phyloP scores from a whole-genome alignment of 1,140 invertebrate species.

The Mya arenaria region DNA sequence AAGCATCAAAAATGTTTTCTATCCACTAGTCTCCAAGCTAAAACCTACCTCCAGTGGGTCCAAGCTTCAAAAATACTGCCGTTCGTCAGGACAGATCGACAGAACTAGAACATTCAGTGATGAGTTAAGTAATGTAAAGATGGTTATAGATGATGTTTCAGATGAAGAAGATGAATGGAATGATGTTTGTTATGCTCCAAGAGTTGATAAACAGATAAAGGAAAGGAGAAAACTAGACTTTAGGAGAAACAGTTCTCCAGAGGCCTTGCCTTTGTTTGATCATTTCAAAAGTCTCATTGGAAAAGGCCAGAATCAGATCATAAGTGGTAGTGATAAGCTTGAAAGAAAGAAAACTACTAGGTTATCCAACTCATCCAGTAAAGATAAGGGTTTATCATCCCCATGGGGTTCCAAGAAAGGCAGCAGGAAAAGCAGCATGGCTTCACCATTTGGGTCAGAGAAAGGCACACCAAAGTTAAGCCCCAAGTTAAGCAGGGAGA shows the following conservation, averaged over 20 bases:
- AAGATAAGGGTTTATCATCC: background rate
- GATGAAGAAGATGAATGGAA: background rate
- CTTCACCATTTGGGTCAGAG: background rate
- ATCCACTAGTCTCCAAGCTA: background rate
- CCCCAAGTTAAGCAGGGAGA: no score
- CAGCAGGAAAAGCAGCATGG: background rate
- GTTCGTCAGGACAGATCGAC: no score
- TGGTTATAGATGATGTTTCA: no score
- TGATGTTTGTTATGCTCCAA: slow-evolving; percentile 20
- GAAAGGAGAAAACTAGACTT: background rate
- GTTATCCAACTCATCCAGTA: no score
- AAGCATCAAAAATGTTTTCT: background rate
- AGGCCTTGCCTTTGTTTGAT: background rate
- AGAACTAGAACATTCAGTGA: no score
- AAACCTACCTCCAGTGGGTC: no score
- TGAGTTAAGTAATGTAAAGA: no score
- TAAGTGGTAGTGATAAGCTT: background rate
- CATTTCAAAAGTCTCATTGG: background rate
- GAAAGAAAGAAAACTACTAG: background rate
- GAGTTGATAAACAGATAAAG: background rate
- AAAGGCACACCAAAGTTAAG: slow-evolving; percentile 25
- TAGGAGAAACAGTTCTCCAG: slow-evolving; percentile 43
- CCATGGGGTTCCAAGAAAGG: background rate
- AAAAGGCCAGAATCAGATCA: background rate
- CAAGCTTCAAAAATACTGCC: no score